Conservation (phyloP, 2,797 vertebrate genomes). For the Paguma larvata region DNA sequence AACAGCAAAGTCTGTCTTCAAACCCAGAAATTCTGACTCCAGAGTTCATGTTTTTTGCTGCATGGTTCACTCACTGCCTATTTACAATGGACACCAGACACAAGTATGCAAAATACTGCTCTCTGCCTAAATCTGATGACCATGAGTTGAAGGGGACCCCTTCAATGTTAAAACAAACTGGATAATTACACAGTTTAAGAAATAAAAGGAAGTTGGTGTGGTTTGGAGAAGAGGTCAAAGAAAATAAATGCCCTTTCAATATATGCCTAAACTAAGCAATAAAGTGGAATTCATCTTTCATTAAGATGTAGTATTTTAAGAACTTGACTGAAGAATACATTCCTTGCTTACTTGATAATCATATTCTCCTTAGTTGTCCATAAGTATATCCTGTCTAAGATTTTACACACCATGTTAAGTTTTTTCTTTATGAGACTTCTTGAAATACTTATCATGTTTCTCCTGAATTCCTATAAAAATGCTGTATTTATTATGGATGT, state of each 20-base stretch:
- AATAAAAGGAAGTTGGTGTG: constrained; percentile 34
- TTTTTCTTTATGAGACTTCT: neutral
- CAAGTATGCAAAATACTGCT: neutral
- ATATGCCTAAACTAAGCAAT: neutral
- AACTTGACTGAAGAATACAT: constrained; percentile 38
- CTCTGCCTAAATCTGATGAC: neutral
- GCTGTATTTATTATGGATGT: neutral
- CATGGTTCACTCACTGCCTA: neutral
- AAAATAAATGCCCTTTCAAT: constrained; percentile 46
- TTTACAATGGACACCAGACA: neutral
- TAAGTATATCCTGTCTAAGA: neutral
- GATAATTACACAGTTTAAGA: constrained; percentile 42
- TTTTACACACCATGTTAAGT: neutral
- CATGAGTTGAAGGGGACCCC: neutral
- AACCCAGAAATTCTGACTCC: neutral
- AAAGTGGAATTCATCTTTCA: neutral
- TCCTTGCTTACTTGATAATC: constrained; percentile 13
- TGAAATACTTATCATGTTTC: neutral
- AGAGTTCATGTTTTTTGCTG: neutral
- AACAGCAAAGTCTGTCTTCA: neutral
- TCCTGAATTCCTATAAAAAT: constrained; percentile 30
- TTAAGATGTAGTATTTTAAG: constrained; percentile 3
- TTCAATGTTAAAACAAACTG: constrained; percentile 10
- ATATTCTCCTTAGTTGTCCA: neutral
- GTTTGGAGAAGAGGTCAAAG: constrained; percentile 17